Evolutionary conservation across 2,113 vertebrate genomes (phyloP).

Genomic region (Pseudorectes ferrugineus): DNA sequence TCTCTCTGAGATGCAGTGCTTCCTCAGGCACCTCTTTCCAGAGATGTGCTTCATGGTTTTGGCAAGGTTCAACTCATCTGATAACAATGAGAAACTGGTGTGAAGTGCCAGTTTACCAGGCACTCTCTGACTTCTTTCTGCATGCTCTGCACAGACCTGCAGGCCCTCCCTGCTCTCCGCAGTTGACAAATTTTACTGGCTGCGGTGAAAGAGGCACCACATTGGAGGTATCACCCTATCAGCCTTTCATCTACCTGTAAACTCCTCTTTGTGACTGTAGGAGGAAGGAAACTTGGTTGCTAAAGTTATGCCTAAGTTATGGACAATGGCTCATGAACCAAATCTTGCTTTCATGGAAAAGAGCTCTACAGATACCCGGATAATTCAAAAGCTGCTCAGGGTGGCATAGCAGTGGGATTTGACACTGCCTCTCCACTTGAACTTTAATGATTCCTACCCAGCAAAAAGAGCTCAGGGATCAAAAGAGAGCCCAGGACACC

Average conservation of each 20-base stretch:
- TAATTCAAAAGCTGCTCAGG: background rate
- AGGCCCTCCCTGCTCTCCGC: background rate
- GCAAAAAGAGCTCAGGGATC: background rate
- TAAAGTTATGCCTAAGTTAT: background rate
- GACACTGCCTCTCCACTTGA: background rate
- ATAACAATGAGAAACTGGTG: background rate
- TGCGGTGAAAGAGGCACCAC: background rate
- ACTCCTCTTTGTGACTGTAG: background rate
- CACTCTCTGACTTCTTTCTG: background rate
- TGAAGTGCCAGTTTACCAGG: fast-evolving
- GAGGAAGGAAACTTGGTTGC: background rate
- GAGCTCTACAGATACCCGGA: background rate
- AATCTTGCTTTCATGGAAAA: background rate
- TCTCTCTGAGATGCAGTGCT: background rate
- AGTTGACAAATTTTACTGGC: background rate
- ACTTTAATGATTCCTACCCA: background rate
- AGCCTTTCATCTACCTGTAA: background rate
- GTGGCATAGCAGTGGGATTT: background rate
- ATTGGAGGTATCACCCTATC: background rate
- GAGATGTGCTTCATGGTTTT: background rate
- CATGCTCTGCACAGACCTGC: background rate
- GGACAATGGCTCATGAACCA: background rate
- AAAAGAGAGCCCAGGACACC: background rate
- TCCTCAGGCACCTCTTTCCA: background rate
- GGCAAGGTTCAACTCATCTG: background rate